phyloP scores from a whole-genome alignment of 2,888 invertebrate species.

The Cephus runcator region DNA sequence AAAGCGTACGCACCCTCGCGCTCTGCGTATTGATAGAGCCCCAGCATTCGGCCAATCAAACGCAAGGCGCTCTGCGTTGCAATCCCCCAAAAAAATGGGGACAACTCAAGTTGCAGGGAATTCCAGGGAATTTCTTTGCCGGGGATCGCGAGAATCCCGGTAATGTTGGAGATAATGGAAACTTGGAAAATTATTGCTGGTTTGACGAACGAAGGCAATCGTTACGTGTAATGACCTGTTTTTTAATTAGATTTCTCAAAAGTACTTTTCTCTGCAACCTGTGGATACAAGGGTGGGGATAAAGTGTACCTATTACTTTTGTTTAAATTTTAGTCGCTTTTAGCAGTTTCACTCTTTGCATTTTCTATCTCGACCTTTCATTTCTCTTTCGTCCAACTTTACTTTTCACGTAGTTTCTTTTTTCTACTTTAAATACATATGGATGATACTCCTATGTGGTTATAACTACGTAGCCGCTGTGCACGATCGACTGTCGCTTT shows the following conservation, averaged over 20 bases:
- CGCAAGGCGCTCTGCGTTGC: constrained; percentile 17
- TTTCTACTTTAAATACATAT: background rate
- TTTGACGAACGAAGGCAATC: background rate
- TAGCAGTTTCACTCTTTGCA: too few species aligned
- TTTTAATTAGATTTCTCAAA: background rate
- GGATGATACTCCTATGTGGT: background rate
- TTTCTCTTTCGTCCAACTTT: background rate
- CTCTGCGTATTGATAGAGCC: constrained; percentile 46
- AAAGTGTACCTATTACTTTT: background rate
- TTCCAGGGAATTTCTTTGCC: background rate
- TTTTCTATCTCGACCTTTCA: background rate
- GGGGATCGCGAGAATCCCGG: background rate
- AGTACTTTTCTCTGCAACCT: background rate
- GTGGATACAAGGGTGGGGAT: background rate
- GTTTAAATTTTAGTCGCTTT: background rate
- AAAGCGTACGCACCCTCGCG: constrained; percentile 54
- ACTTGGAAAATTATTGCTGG: background rate
- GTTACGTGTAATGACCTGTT: background rate
- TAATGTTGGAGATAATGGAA: background rate
- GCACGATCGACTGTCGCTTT: background rate
- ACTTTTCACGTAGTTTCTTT: background rate
- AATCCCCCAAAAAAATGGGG: constrained; percentile 1
- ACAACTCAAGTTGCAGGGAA: background rate
- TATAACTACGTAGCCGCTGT: background rate
- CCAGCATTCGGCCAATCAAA: constrained; percentile 58